phyloP scores from a whole-genome alignment of 2,888 invertebrate genomes.

The Napeogenes sylphis region DNA sequence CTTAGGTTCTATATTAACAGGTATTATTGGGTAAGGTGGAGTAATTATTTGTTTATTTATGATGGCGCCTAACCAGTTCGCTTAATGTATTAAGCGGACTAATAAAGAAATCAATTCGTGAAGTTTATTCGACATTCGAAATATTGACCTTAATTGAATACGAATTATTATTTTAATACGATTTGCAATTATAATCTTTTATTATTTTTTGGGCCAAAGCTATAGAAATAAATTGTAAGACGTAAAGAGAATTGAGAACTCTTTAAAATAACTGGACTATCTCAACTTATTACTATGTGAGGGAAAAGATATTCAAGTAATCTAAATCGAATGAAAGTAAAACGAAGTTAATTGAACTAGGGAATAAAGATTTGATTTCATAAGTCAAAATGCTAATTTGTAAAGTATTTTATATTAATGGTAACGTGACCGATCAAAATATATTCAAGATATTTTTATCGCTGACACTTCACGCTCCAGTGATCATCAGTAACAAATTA shows the following conservation, averaged over 20 bases:
- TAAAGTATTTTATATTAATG: too few species aligned
- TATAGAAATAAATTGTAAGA: too few species aligned
- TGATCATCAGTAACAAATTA: slow-evolving; percentile 7
- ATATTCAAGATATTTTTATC: slow-evolving; percentile 4
- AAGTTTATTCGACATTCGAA: slow-evolving; percentile 17
- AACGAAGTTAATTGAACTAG: background rate
- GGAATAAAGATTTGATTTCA: background rate
- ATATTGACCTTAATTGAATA: slow-evolving; percentile 21
- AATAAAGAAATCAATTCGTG: slow-evolving; percentile 27
- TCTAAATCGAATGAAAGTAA: slow-evolving; percentile 13
- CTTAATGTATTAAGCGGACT: slow-evolving; percentile 21
- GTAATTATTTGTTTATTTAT: slow-evolving; percentile 23
- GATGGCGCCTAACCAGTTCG: slow-evolving; percentile 17
- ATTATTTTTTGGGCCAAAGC: too few species aligned
- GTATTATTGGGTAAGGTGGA: slow-evolving; percentile 21
- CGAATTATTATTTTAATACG: slow-evolving; percentile 3
- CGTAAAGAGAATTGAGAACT: background rate
- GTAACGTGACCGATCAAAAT: background rate
- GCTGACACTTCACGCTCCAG: slow-evolving; percentile 13
- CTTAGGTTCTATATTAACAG: slow-evolving; percentile 18
- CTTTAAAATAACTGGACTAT: background rate
- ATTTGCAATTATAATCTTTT: background rate
- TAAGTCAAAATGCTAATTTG: too few species aligned
- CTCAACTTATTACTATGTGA: slow-evolving; percentile 5
- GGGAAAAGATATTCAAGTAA: background rate